Evolutionary conservation across 2,797 vertebrate species (phyloP).

Genomic region (Percopsis omiscomaycus): DNA sequence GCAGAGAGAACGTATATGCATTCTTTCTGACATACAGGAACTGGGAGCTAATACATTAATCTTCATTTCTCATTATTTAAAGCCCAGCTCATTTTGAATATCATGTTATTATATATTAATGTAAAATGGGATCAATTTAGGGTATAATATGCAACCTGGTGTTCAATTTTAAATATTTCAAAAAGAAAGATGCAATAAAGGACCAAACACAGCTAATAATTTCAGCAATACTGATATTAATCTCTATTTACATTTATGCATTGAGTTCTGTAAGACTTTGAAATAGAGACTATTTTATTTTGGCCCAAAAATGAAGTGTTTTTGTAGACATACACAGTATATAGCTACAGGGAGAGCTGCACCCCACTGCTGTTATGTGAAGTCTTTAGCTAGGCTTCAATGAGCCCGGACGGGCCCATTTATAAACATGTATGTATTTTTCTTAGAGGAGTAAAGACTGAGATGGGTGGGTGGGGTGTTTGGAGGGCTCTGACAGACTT

Average conservation of each 20-base stretch:
- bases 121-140: too few relatives aligned
- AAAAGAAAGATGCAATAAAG: neutral
- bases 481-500: slow-evolving; percentile 68
- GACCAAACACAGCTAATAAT: neutral
- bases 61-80: neutral
- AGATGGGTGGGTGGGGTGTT: slow-evolving; percentile 15
- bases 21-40: slow-evolving; percentile 10
- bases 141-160: too few relatives aligned
- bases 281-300: too few relatives aligned
- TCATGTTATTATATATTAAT: too few relatives aligned
- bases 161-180: neutral
- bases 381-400: slow-evolving; percentile 13
- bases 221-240: neutral
- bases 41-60: neutral
- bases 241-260: neutral
- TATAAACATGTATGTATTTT: slow-evolving; percentile 65
- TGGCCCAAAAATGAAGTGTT: neutral
- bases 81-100: neutral
- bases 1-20: slow-evolving; percentile 2
- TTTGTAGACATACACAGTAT: slow-evolving; percentile 1
- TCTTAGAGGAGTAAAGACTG: slow-evolving; percentile 25
- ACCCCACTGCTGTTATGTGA: slow-evolving; percentile 16
- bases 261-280: too few relatives aligned
- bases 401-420: slow-evolving; percentile 38
- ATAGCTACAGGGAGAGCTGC: neutral